Evolutionary conservation across 2,888 invertebrate genomes (phyloP).

Genomic region (Lasioglossum pauxillum): DNA sequence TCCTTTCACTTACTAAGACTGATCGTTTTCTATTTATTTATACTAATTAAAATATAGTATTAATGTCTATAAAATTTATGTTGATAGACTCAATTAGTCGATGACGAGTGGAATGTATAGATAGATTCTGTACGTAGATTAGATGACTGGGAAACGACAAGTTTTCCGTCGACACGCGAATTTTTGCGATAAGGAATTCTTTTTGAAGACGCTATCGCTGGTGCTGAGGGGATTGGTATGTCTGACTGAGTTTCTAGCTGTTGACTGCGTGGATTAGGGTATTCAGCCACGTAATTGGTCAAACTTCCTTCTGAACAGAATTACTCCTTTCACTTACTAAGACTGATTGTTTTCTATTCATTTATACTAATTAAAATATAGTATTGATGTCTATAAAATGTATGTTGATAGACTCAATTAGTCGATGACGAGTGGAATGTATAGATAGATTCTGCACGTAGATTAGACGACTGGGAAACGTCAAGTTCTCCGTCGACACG

Average conservation of each 20-base stretch:
- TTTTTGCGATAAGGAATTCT: not conserved
- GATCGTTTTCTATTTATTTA: too few species aligned
- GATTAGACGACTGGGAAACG: constrained; percentile 13
- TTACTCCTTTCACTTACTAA: too few species aligned
- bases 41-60: too few species aligned
- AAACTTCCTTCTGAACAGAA: not conserved
- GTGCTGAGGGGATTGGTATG: not conserved
- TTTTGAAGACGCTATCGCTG: not conserved
- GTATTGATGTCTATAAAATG: too few species aligned
- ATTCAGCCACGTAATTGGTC: not conserved
- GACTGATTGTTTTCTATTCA: too few species aligned
- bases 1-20: too few species aligned
- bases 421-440: too few species aligned
- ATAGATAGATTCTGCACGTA: not conserved
- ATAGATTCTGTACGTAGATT: not conserved
- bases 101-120: too few species aligned
- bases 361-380: too few species aligned
- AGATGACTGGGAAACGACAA: constrained; percentile 6
- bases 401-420: too few species aligned
- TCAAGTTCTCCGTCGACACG: constrained; percentile 6
- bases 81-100: too few species aligned
- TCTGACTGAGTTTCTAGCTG: not conserved
- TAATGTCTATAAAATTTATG: too few species aligned
- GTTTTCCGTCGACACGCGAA: constrained; percentile 4
- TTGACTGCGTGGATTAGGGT: not conserved